These are phyloP conservation scores for Agrypnus murinus DNA, from an alignment of 2,888 invertebrate species.

Conservation along the genomic window DNA sequence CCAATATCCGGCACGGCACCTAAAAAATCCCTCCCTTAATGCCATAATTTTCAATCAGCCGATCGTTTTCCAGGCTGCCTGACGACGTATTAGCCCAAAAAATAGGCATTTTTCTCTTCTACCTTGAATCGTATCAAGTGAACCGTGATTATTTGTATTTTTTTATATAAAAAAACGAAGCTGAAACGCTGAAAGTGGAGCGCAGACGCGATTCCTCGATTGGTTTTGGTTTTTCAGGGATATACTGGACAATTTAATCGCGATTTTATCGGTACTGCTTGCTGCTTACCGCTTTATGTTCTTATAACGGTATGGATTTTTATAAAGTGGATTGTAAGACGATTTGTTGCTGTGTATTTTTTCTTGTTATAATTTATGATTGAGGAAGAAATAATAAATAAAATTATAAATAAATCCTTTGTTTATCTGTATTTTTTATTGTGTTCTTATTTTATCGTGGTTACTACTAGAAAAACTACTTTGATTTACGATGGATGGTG, in stretches of 20 bases:
- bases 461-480: too few species aligned
- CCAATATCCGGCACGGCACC: conserved; percentile 44
- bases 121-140: conserved; percentile 27
- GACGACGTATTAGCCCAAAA: conserved; percentile 36
- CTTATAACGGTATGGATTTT: conserved; percentile 32
- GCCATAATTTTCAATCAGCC: conserved; percentile 46
- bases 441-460: too few species aligned
- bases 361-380: neutral
- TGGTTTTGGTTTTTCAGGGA: conserved; percentile 37
- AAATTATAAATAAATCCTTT: too few species aligned
- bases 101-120: conserved; percentile 29
- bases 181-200: too few species aligned
- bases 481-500: too few species aligned
- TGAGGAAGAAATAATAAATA: neutral
- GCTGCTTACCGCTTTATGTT: conserved; percentile 30
- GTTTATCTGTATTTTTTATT: too few species aligned
- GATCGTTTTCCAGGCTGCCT: conserved; percentile 30
- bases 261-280: conserved; percentile 33
- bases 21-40: conserved; percentile 24
- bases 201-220: conserved; percentile 20
- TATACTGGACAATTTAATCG: conserved; percentile 46
- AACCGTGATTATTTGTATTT: conserved; percentile 33
- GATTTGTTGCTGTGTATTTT: too few species aligned
- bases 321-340: conserved; percentile 14
- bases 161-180: conserved; percentile 37